Conservation (phyloP, 2,888 invertebrate genomes). For the Acronicta leporina region DNA sequence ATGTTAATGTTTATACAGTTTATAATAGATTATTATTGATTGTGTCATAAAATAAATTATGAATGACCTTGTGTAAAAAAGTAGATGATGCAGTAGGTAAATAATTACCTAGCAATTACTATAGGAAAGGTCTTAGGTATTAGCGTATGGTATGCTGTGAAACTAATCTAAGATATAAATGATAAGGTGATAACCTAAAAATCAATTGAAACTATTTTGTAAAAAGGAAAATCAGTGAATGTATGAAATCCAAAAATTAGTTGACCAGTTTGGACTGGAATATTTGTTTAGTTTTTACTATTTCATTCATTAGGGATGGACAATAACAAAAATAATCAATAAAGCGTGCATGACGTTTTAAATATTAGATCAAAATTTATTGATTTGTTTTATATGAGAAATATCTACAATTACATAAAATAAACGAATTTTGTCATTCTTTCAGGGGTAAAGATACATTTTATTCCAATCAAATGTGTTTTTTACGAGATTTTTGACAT, state of each 20-base stretch:
- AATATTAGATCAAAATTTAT: neutral
- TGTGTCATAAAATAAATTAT: constrained; percentile 22
- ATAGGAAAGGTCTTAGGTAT: neutral
- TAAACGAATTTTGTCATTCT: neutral
- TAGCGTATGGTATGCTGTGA: constrained; percentile 1
- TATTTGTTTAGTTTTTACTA: neutral
- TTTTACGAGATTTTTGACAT: constrained; percentile 77
- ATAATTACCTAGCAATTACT: neutral
- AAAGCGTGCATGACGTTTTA: constrained; percentile 61
- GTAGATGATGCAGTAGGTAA: constrained; percentile 4
- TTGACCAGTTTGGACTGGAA: neutral
- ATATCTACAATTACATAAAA: neutral
- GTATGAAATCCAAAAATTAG: neutral
- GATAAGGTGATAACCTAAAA: constrained; percentile 67
- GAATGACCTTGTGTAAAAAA: constrained; percentile 37
- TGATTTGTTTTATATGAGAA: neutral
- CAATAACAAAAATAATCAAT: constrained; percentile 59
- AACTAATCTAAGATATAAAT: constrained; percentile 30
- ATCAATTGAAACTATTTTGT: constrained; percentile 14
- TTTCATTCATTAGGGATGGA: constrained; percentile 30
- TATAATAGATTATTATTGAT: constrained; percentile 33
- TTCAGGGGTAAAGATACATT: neutral
- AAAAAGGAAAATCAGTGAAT: constrained; percentile 9
- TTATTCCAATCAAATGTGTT: constrained; percentile 17
- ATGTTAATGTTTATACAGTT: neutral